These are phyloP conservation scores for Mesorhabditis spiculigera DNA, from an alignment of 2,888 invertebrate species.

Conservation along the genomic window DNA sequence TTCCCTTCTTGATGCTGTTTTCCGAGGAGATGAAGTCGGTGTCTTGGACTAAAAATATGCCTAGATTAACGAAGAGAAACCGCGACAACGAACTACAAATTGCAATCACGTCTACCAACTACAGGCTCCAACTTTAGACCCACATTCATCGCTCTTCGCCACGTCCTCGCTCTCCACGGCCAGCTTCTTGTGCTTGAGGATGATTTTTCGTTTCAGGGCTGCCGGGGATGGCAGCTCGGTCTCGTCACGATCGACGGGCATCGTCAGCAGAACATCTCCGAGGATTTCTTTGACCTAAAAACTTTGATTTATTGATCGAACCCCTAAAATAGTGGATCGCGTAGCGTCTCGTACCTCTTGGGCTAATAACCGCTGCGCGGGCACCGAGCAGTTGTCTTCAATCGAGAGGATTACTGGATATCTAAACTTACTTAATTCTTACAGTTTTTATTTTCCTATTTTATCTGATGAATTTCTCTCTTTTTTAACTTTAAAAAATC, in stretches of 20 bases:
- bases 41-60: slow-evolving; percentile 39
- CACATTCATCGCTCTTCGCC: slow-evolving; percentile 36
- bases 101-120: background rate
- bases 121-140: slow-evolving; percentile 1
- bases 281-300: slow-evolving; percentile 40
- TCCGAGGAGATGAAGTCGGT: slow-evolving; percentile 41
- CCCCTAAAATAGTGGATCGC: background rate
- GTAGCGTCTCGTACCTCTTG: slow-evolving; percentile 22
- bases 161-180: slow-evolving; percentile 45
- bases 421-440: slow-evolving; percentile 17
- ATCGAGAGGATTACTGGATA: slow-evolving; percentile 59
- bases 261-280: slow-evolving; percentile 60
- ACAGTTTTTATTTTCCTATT: background rate
- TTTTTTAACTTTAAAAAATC: background rate
- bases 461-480: background rate
- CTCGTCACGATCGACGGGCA: slow-evolving; percentile 58
- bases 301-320: slow-evolving; percentile 25
- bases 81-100: background rate
- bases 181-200: slow-evolving; percentile 61
- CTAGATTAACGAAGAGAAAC: background rate
- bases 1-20: slow-evolving; percentile 48
- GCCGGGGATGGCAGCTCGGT: slow-evolving; percentile 61
- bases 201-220: slow-evolving; percentile 61
- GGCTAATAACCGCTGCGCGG: slow-evolving; percentile 55
- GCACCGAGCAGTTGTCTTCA: slow-evolving; percentile 58